Conservation (phyloP, 2,797 vertebrate species). For the Betta splendens region DNA sequence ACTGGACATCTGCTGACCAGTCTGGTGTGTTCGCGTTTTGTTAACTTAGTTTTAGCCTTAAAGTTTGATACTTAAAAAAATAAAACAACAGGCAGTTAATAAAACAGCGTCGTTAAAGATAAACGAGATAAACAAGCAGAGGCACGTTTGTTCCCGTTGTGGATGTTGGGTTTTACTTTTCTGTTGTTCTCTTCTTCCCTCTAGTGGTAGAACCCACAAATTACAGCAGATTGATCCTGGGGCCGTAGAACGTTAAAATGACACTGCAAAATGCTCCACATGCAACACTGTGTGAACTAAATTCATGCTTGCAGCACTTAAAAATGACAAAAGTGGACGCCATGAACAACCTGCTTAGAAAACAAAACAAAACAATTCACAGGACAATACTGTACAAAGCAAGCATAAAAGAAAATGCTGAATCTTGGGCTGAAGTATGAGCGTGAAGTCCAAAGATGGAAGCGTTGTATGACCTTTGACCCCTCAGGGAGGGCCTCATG, state of each 20-base stretch:
- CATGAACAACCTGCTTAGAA: too few relatives aligned
- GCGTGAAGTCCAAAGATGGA: too few relatives aligned
- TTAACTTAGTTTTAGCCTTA: slow-evolving; percentile 7
- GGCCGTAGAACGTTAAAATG: slow-evolving; percentile 37
- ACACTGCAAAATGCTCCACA: too few relatives aligned
- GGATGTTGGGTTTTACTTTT: not conserved
- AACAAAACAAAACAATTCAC: too few relatives aligned
- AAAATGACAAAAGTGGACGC: too few relatives aligned
- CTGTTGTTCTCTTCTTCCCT: slow-evolving; percentile 49
- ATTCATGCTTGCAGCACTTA: too few relatives aligned
- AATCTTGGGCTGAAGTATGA: too few relatives aligned
- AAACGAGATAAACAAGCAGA: slow-evolving; percentile 11
- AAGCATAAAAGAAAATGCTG: too few relatives aligned
- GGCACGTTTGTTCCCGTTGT: not conserved
- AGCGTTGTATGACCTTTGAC: too few relatives aligned
- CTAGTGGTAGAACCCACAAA: slow-evolving; percentile 22
- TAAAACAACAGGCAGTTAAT: slow-evolving; percentile 27
- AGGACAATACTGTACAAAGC: too few relatives aligned
- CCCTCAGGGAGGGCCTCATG: too few relatives aligned
- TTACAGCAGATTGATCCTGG: slow-evolving; percentile 29
- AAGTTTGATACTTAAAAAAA: slow-evolving; percentile 3
- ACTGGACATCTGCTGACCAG: slow-evolving; percentile 35
- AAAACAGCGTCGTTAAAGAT: slow-evolving; percentile 3
- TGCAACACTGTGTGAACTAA: too few relatives aligned
- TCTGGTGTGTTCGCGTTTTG: slow-evolving; percentile 28